A percentile compares a stretch with the other conserved stretches of the same genome.
Evolutionary conservation across 1,140 invertebrate species (phyloP).

Genomic region (Manduca sexta): DNA sequence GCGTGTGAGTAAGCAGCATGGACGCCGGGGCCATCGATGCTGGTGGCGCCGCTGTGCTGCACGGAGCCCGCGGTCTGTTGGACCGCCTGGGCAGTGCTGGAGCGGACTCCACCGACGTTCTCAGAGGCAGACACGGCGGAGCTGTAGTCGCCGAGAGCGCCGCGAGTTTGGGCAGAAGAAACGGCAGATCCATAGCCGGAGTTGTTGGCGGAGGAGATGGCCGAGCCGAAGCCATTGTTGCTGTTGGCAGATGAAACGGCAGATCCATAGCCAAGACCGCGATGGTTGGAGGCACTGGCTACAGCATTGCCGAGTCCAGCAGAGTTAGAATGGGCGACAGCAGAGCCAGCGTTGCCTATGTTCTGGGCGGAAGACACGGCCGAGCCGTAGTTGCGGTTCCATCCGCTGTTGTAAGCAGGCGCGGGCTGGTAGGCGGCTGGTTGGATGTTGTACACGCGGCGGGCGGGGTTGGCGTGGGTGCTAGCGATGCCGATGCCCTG

Average conservation of each 20-base stretch:
- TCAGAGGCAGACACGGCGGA: slow-evolving; percentile 19
- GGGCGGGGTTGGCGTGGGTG: slow-evolving; percentile 7
- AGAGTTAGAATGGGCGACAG: slow-evolving; percentile 18
- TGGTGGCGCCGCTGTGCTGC: slow-evolving; percentile 45
- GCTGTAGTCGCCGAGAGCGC: slow-evolving; percentile 10
- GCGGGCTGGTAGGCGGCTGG: slow-evolving; percentile 16
- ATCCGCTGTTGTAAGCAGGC: slow-evolving; percentile 24
- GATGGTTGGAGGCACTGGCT: slow-evolving; percentile 23
- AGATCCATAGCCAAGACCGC: slow-evolving; percentile 33
- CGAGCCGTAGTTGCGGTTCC: slow-evolving; percentile 22
- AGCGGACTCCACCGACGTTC: slow-evolving; percentile 33
- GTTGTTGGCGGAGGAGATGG: slow-evolving; percentile 16
- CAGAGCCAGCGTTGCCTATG: slow-evolving; percentile 12
- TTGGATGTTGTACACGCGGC: slow-evolving; percentile 9
- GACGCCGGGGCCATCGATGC: slow-evolving; percentile 47
- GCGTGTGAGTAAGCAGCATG: slow-evolving; percentile 49
- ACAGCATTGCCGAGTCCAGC: slow-evolving; percentile 25
- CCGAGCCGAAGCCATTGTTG: slow-evolving; percentile 29
- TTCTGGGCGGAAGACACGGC: slow-evolving; percentile 36
- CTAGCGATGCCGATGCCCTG: slow-evolving; percentile 8
- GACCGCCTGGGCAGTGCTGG: slow-evolving; percentile 38
- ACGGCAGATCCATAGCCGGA: slow-evolving; percentile 33
- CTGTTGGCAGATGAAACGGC: no score
- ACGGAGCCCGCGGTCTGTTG: slow-evolving; percentile 32
- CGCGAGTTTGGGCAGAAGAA: slow-evolving; percentile 27